phyloP scores from a whole-genome alignment of 2,797 vertebrate genomes.

The Neosilurus hyrtlii region DNA sequence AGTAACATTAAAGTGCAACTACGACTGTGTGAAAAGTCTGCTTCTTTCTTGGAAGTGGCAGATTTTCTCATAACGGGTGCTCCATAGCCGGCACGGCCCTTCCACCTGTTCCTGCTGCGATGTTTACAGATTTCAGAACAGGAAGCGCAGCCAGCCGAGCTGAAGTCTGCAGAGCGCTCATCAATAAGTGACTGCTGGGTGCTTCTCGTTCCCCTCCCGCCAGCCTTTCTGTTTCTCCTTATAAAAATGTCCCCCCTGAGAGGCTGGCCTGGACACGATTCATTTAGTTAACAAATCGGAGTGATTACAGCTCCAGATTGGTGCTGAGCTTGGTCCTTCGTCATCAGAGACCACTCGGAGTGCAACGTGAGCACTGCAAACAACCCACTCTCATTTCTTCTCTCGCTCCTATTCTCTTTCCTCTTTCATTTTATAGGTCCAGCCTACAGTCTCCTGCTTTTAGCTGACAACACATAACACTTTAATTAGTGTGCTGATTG shows the following conservation, averaged over 20 bases:
- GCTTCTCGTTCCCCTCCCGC: constrained; percentile 34
- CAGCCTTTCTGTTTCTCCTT: constrained; percentile 50
- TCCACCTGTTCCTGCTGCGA: constrained; percentile 44
- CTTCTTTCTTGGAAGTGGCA: constrained; percentile 11
- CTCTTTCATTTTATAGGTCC: constrained; percentile 16
- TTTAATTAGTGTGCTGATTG: constrained; percentile 55
- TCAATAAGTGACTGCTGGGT: constrained; percentile 48
- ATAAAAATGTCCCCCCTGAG: constrained; percentile 57
- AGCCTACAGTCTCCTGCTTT: constrained; percentile 47
- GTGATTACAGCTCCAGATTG: constrained; percentile 66
- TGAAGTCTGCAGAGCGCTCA: constrained; percentile 34
- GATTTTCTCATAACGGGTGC: constrained; percentile 15
- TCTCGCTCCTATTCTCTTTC: neutral
- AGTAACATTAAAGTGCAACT: neutral
- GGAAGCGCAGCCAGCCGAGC: constrained; percentile 35
- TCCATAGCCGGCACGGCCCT: constrained; percentile 19
- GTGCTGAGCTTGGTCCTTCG: constrained; percentile 64
- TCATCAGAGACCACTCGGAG: constrained; percentile 56
- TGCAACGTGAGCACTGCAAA: constrained; percentile 53
- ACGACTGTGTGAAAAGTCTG: neutral
- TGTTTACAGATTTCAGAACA: constrained; percentile 47
- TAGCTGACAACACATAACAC: constrained; percentile 54
- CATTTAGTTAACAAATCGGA: constrained; percentile 71
- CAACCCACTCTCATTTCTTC: constrained; percentile 28
- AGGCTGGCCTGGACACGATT: constrained; percentile 57